Base-by-base conservation (phyloP, 2,888 invertebrate species). In the Trichopoda pennipes region DNA sequence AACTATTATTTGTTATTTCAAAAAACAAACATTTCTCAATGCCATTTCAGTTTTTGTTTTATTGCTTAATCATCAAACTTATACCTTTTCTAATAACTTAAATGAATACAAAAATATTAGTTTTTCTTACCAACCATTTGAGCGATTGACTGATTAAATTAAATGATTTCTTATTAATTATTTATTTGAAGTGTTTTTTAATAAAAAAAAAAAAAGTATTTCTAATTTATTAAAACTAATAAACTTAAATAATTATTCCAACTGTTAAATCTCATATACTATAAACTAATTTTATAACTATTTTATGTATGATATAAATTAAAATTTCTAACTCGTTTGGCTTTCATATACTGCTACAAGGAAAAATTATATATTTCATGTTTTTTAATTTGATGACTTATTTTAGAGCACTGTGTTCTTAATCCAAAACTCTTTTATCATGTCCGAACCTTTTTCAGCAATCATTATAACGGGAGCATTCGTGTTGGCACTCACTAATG, bases 381-480 rank as follows among this genome's bases (percentile, higher is more conserved):
- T 56, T 53, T 51, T 35, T 61, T 23, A 44, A 73, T 47, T 49
- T 70, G 44, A 17, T 79, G 58, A 73, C 73, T 73, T 55, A 73
- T 49, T 64, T 58, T 79, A 82, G 17, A 82, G 61, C 7, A 90
- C 88, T 0, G 89, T 89, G 83, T 93, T 92, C 84, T 94, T 94
- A 75, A 95, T 90, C 96, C 96, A 97, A 88, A 93, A 95, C 85
- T 96, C 94, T 88, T 96, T 97, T 63, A 97, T 95, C 93, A 97
- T 93, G 88, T 97, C 97, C 12, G 97, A 93, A 0, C 95, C 97
- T 89, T 97, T 97, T 89, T 97, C 97, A 0, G 94, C 97, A 60
- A 97, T 95, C 97, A 97, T 97, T 38, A 97, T 96, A 0, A 94
- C 94, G 0, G 96, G 96, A 0, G 96, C 96, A 87, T 96, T 97